These are phyloP conservation scores for Drosophila malerkotliana DNA, from an alignment of 1,140 invertebrate species.

Conservation along the genomic window DNA sequence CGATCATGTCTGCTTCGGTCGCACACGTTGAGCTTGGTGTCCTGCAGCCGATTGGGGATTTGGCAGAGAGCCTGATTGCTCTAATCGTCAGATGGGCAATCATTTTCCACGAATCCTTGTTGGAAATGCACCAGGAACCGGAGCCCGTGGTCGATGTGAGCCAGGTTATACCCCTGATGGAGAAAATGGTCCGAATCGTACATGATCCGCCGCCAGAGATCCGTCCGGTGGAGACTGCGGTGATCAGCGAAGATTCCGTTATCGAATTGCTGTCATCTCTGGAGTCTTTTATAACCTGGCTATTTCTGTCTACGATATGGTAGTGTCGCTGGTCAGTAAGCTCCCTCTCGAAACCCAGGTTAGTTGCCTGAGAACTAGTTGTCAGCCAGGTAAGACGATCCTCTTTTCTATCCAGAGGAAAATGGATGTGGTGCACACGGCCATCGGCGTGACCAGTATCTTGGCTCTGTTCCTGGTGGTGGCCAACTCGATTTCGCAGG, in stretches of 20 bases:
- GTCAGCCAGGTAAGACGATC: slow-evolving; percentile 5
- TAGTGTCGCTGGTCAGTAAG: slow-evolving; percentile 1
- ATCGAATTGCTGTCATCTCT: background rate
- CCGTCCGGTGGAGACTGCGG: background rate
- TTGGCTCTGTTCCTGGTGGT: slow-evolving; percentile 39
- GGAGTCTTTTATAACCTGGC: background rate
- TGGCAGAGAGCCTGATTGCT: background rate
- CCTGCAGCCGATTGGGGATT: background rate
- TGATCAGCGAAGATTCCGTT: slow-evolving; percentile 8
- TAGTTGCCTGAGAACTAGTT: background rate
- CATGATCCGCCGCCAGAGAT: slow-evolving; percentile 1
- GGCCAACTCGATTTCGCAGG: background rate
- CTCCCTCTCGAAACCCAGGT: background rate
- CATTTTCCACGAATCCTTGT: slow-evolving; percentile 26
- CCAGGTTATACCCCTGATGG: background rate
- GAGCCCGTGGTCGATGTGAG: slow-evolving; percentile 16
- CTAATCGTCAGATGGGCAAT: background rate
- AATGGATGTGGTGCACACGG: slow-evolving; percentile 36
- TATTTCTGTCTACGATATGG: background rate
- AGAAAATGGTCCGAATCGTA: background rate
- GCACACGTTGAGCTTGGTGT: background rate
- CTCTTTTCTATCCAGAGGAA: background rate
- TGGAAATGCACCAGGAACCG: background rate
- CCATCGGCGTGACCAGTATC: slow-evolving; percentile 30
- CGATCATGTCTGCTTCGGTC: background rate